Evolutionary conservation across 1,140 invertebrate genomes (phyloP).

Genomic region (Bicyclus anynana): DNA sequence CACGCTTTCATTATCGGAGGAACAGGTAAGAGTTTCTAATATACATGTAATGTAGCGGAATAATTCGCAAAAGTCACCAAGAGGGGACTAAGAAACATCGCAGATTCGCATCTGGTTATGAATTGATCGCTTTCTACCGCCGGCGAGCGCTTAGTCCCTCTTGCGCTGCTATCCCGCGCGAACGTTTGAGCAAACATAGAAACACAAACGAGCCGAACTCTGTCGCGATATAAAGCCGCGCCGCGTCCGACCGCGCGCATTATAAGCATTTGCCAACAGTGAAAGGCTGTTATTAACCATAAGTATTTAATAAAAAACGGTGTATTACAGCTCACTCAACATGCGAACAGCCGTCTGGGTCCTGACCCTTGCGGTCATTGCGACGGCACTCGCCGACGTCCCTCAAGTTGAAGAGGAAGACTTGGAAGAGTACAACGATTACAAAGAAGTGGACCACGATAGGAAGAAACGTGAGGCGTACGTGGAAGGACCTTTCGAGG

Average conservation of each 20-base stretch:
- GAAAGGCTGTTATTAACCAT: constrained; percentile 40
- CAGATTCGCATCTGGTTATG: constrained; percentile 44
- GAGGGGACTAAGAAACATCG: constrained; percentile 30
- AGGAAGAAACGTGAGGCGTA: constrained; percentile 39
- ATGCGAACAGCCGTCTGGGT: constrained; percentile 52
- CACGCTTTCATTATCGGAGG: not conserved
- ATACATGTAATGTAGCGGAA: constrained; percentile 32
- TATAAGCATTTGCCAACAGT: constrained; percentile 42
- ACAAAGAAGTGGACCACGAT: constrained; percentile 38
- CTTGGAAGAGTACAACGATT: constrained; percentile 53
- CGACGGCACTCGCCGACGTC: constrained; percentile 46
- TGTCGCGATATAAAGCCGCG: constrained; percentile 37
- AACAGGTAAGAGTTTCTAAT: constrained; percentile 16
- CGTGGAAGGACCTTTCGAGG: constrained; percentile 42
- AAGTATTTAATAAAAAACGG: constrained; percentile 63
- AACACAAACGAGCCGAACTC: not conserved
- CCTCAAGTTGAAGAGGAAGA: constrained; percentile 66
- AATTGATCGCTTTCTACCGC: constrained; percentile 50
- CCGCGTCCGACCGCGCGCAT: constrained; percentile 24
- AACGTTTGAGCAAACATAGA: constrained; percentile 11
- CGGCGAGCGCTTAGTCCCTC: constrained; percentile 29
- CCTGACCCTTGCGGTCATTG: constrained; percentile 41
- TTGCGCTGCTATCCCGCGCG: constrained; percentile 28
- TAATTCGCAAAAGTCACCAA: constrained; percentile 37
- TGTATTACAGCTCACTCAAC: constrained; percentile 37